Evolutionary conservation across 1,140 invertebrate species (phyloP).

Genomic region (Sitodiplosis mosellana): DNA sequence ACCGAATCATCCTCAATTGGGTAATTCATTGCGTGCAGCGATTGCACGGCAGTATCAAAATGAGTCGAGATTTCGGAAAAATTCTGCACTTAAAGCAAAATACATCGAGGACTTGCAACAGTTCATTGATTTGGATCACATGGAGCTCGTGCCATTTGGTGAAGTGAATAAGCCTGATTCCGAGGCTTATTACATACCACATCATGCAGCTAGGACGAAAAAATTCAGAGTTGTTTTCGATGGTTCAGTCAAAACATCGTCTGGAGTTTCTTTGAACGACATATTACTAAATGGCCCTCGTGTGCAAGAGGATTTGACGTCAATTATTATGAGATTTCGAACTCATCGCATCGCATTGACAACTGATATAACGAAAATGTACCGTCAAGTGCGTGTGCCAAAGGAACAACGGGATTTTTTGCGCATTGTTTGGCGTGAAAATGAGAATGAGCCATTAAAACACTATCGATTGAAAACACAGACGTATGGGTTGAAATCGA

Average conservation of each 20-base stretch:
- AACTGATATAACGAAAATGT: slow-evolving; percentile 26
- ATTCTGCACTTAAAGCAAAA: too few species aligned
- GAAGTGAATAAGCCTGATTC: not conserved
- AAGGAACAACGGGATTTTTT: slow-evolving; percentile 19
- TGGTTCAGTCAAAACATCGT: slow-evolving; percentile 10
- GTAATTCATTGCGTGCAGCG: too few species aligned
- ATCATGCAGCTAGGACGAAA: not conserved
- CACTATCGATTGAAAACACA: slow-evolving; percentile 11
- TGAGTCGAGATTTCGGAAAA: too few species aligned
- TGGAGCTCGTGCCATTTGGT: not conserved
- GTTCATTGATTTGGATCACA: not conserved
- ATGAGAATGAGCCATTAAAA: slow-evolving; percentile 9
- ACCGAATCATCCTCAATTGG: too few species aligned
- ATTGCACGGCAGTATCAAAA: too few species aligned
- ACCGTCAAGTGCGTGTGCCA: slow-evolving; percentile 21
- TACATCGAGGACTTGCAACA: too few species aligned
- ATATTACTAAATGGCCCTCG: slow-evolving; percentile 16
- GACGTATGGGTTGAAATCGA: slow-evolving; percentile 17
- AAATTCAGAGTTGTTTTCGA: not conserved
- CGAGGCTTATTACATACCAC: not conserved
- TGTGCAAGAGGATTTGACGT: slow-evolving; percentile 23
- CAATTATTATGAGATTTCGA: slow-evolving; percentile 23
- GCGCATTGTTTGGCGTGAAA: slow-evolving; percentile 23
- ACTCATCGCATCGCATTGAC: slow-evolving; percentile 14
- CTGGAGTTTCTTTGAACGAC: slow-evolving; percentile 20